These are phyloP conservation scores for Ranitomeya imitator DNA, from an alignment of 2,113 vertebrate genomes.

Conservation along the genomic window DNA sequence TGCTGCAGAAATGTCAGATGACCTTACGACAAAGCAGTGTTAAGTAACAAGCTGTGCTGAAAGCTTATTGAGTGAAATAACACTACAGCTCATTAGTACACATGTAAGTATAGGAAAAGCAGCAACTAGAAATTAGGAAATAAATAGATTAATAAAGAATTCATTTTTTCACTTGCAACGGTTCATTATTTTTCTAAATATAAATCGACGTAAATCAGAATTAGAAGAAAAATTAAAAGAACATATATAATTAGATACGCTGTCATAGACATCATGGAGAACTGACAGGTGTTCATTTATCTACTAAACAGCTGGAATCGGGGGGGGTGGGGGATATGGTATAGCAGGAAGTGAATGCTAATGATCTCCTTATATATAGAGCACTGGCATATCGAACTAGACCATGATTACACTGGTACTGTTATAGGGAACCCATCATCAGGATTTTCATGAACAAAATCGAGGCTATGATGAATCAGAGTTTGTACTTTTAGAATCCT, in stretches of 20 bases:
- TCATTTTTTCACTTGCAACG: neutral
- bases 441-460: too few relatives aligned
- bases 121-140: neutral
- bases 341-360: neutral
- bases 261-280: neutral
- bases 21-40: slow-evolving; percentile 41
- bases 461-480: too few relatives aligned
- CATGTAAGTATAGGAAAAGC: neutral
- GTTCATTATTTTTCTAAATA: neutral
- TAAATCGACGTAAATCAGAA: neutral
- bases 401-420: too few relatives aligned
- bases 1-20: slow-evolving; percentile 45
- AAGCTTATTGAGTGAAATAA: slow-evolving; percentile 39
- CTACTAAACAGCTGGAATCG: neutral
- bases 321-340: neutral
- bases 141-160: neutral
- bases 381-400: too few relatives aligned
- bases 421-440: too few relatives aligned
- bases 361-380: too few relatives aligned
- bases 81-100: slow-evolving; percentile 27
- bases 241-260: neutral
- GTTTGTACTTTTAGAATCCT: too few relatives aligned
- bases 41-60: slow-evolving; percentile 34
- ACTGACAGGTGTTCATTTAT: neutral
- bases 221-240: neutral